phyloP scores from a whole-genome alignment of 1,140 invertebrate species.

The Cherax destructor region DNA sequence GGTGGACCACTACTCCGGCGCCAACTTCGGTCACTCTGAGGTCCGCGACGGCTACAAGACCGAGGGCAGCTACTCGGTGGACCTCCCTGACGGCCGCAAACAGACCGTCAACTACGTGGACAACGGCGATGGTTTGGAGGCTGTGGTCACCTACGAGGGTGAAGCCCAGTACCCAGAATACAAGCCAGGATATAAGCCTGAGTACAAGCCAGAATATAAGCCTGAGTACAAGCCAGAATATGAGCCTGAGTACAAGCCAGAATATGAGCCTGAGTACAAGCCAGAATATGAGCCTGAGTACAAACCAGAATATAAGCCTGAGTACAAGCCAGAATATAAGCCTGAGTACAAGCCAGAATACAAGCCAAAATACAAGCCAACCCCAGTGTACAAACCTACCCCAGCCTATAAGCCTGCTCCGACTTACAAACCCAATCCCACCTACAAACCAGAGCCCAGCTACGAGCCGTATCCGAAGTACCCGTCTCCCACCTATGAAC shows the following conservation, averaged over 20 bases:
- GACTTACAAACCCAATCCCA: not conserved
- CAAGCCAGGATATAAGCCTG: not conserved
- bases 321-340: too few species aligned
- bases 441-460: not conserved
- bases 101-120: constrained; percentile 45
- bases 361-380: not conserved
- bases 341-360: constrained; percentile 2
- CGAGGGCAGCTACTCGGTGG: constrained; percentile 44
- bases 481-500: not conserved
- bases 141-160: constrained; percentile 40
- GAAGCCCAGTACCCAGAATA: constrained; percentile 15
- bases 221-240: not conserved
- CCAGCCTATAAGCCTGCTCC: not conserved
- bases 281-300: not conserved
- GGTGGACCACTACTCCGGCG: constrained; percentile 23
- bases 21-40: constrained; percentile 34
- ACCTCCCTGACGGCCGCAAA: constrained; percentile 34
- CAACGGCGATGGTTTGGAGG: constrained; percentile 41
- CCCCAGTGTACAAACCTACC: not conserved
- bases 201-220: constrained; percentile 11
- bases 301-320: not conserved
- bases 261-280: not conserved
- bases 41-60: constrained; percentile 47
- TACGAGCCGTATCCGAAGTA: not conserved
- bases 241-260: not conserved